Base-by-base conservation (phyloP, 1,140 invertebrate species). In the Brachystomella parvula region DNA sequence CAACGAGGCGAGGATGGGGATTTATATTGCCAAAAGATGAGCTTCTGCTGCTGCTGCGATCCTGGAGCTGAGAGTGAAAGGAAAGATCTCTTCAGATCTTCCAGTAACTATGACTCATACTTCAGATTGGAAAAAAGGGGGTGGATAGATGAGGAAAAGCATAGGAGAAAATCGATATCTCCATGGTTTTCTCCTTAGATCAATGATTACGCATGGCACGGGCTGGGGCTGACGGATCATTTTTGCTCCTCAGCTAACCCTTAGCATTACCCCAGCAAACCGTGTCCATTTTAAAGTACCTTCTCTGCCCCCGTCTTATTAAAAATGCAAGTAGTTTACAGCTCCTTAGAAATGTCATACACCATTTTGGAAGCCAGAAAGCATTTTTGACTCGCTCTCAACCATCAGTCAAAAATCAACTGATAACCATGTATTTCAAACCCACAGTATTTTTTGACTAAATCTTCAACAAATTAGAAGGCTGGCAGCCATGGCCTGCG, bases 191-290 rank as follows among this genome's bases (percentile, higher is more conserved):
- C 49, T 26, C 24, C 21, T 9, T 44, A 44, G 49, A 53, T 53
- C 49, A 53, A 53, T 53, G 49, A 53, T 53, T 53, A 53, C 49
- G 49, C 49, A 53, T 53, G 49, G 6, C 49, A 53, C 24, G 15
- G n/a, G n/a, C n/a, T n/a, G n/a, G n/a, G n/a, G 6, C 49, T 24
- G 6, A 12, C 49, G 24, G 21, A 12, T 53, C 49, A 15, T 53
- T 53, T 53, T n/a, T n/a, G n/a, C n/a, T n/a, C n/a, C n/a, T n/a
- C n/a, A n/a, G n/a, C n/a, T n/a, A n/a, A n/a, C n/a, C 9, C 49
- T 6, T 6, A 53, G 49, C 9, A 53, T 53, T 26, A 15, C 9
- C 3, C 49, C 9, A 6, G 12, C 9, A 15, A n/a, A n/a, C n/a
- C n/a, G n/a, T n/a, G n/a, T n/a, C n/a, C n/a, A n/a, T n/a, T n/a